phyloP scores from a whole-genome alignment of 2,888 invertebrate species.

The Tinea trinotella region DNA sequence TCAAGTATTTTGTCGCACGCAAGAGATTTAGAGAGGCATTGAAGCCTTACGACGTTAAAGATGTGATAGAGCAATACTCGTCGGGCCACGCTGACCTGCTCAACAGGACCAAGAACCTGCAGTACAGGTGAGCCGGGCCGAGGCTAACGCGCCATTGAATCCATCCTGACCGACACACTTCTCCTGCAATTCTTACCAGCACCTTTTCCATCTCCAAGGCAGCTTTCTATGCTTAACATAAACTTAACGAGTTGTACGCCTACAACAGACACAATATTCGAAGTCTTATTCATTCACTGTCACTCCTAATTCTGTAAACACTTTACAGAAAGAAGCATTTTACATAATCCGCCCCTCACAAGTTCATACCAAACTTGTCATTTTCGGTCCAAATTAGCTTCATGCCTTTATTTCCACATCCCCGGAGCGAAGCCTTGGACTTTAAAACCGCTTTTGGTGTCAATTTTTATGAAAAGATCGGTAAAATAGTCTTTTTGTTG shows the following conservation, averaged over 20 bases:
- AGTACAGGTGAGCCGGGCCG: constrained; percentile 77
- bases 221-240: background rate
- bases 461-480: background rate
- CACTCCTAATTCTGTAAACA: background rate
- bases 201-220: background rate
- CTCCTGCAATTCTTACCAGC: constrained; percentile 8
- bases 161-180: constrained; percentile 2
- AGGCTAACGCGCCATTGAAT: background rate
- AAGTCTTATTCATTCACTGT: background rate
- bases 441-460: constrained; percentile 10
- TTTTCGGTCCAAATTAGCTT: constrained; percentile 3
- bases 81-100: constrained; percentile 91
- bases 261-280: background rate
- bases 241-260: background rate
- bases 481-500: background rate
- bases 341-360: constrained; percentile 4
- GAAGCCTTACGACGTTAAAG: constrained; percentile 95
- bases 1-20: constrained; percentile 92
- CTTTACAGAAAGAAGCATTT: background rate
- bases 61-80: constrained; percentile 94
- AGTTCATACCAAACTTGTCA: constrained; percentile 1
- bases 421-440: constrained; percentile 4
- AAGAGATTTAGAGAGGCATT: constrained; percentile 93
- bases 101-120: constrained; percentile 88
- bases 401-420: background rate